These are phyloP conservation scores for Tamandua tetradactyla DNA, from an alignment of 2,797 vertebrate genomes.

Conservation along the genomic window DNA sequence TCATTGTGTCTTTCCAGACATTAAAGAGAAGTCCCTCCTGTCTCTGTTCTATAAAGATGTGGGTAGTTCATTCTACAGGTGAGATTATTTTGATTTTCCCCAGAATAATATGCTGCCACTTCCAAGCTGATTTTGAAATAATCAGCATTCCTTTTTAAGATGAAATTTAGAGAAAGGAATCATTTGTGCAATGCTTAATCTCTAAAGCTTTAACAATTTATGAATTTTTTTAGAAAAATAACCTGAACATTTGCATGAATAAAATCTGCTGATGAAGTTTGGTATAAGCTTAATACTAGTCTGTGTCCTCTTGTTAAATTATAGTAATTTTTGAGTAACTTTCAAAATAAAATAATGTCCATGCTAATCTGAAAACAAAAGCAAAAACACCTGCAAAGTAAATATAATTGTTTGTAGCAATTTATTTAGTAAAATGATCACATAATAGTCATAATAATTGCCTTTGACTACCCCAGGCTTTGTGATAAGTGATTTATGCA, in stretches of 20 bases:
- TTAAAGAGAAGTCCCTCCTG: background rate
- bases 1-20: background rate
- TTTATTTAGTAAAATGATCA: no score
- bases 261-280: background rate
- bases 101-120: background rate
- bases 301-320: background rate
- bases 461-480: background rate
- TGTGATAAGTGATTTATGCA: background rate
- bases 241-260: background rate
- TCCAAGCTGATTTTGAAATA: background rate
- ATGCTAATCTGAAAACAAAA: background rate
- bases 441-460: background rate
- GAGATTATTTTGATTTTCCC: background rate
- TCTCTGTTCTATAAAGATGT: background rate
- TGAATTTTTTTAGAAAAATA: background rate
- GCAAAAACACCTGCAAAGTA: no score
- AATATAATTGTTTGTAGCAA: no score
- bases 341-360: background rate
- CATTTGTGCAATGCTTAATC: background rate
- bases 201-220: background rate
- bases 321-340: background rate
- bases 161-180: background rate
- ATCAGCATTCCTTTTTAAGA: background rate
- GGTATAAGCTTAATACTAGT: background rate
- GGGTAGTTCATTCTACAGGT: background rate